phyloP scores from a whole-genome alignment of 1,140 invertebrate genomes.

The Eufriesea mexicana region DNA sequence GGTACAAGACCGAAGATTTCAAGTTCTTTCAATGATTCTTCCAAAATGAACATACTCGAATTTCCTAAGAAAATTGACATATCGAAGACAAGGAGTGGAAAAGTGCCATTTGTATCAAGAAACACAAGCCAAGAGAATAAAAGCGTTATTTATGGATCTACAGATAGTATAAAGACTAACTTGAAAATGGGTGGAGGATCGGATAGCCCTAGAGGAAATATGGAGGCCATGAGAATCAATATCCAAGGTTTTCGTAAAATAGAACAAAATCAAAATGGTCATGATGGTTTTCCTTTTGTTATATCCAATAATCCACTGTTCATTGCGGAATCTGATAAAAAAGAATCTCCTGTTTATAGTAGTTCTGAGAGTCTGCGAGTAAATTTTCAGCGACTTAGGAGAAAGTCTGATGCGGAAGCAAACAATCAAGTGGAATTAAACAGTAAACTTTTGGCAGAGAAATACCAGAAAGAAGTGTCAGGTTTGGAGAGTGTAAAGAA shows the following conservation, averaged over 20 bases:
- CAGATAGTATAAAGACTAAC: slow-evolving; percentile 70
- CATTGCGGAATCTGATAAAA: slow-evolving; percentile 70
- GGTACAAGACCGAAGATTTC: slow-evolving; percentile 75
- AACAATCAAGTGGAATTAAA: slow-evolving; percentile 72
- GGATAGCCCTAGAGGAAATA: slow-evolving; percentile 70
- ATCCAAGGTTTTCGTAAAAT: slow-evolving; percentile 74
- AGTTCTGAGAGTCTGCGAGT: slow-evolving; percentile 74
- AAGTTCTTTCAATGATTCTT: slow-evolving; percentile 48
- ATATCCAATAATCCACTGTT: slow-evolving; percentile 80
- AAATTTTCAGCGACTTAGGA: slow-evolving; percentile 72
- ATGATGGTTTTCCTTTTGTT: slow-evolving; percentile 76
- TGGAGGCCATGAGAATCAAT: slow-evolving; percentile 74
- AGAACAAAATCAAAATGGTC: slow-evolving; percentile 75
- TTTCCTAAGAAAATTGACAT: slow-evolving; percentile 71
- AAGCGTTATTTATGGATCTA: slow-evolving; percentile 54
- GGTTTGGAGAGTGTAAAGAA: slow-evolving; percentile 79
- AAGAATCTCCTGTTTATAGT: slow-evolving; percentile 73
- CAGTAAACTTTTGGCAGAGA: slow-evolving; percentile 75
- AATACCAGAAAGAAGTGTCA: slow-evolving; percentile 77
- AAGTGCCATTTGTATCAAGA: slow-evolving; percentile 57
- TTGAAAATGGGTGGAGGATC: slow-evolving; percentile 48
- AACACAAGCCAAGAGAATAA: slow-evolving; percentile 63
- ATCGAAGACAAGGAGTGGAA: slow-evolving; percentile 57
- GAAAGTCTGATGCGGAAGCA: slow-evolving; percentile 74
- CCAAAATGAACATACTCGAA: slow-evolving; percentile 69